These are phyloP conservation scores for Dermolepida albohirtum DNA, from an alignment of 2,888 invertebrate species.

Conservation along the genomic window DNA sequence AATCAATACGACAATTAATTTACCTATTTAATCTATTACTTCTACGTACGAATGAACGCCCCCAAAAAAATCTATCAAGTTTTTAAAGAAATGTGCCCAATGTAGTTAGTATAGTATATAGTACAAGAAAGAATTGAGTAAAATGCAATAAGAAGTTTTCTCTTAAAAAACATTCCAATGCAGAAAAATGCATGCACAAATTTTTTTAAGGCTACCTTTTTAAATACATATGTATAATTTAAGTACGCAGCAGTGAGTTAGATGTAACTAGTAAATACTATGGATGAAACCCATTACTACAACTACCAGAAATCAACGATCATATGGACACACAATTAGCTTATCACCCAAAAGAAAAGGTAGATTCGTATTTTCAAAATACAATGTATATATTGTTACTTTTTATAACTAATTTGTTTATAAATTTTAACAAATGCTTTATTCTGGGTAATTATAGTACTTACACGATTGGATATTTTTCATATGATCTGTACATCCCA, in stretches of 20 bases:
- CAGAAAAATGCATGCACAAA: slow-evolving; percentile 42
- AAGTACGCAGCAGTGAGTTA: slow-evolving; percentile 38
- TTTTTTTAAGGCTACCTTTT: slow-evolving; percentile 36
- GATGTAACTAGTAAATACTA: slow-evolving; percentile 20
- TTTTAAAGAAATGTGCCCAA: slow-evolving; percentile 52
- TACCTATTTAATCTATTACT: slow-evolving; percentile 31
- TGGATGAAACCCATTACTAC: slow-evolving; percentile 24
- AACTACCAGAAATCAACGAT: slow-evolving; percentile 22
- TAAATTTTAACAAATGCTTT: too few relatives aligned
- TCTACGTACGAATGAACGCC: slow-evolving; percentile 29
- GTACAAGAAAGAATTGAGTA: slow-evolving; percentile 34
- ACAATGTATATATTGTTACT: too few relatives aligned
- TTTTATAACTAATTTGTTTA: too few relatives aligned
- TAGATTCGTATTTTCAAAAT: too few relatives aligned
- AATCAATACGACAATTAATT: slow-evolving; percentile 29
- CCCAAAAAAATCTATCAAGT: slow-evolving; percentile 43
- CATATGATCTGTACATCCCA: too few relatives aligned
- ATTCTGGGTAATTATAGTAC: too few relatives aligned
- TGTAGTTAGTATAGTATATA: slow-evolving; percentile 27
- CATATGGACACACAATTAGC: background rate
- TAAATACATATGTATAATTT: slow-evolving; percentile 27
- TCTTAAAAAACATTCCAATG: slow-evolving; percentile 39
- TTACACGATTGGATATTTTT: too few relatives aligned
- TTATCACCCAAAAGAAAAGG: too few relatives aligned
- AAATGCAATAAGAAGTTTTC: slow-evolving; percentile 30